Percentiles rank a stretch among this genome's conserved stretches.
These are phyloP conservation scores for Ctena decussata DNA, from an alignment of 2,888 invertebrate genomes.

Conservation along the genomic window DNA sequence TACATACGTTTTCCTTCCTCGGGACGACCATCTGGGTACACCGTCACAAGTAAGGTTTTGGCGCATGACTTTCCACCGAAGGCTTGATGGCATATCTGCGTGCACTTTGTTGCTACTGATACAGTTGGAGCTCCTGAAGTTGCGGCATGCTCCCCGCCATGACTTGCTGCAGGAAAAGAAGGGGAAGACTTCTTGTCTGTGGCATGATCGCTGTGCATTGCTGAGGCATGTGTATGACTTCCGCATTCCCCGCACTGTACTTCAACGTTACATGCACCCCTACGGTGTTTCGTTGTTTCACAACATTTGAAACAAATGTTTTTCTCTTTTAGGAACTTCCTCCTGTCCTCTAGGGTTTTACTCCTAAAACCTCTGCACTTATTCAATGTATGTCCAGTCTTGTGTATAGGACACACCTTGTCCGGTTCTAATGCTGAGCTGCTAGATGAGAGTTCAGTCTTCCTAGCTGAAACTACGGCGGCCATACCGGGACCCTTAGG, in stretches of 20 bases:
- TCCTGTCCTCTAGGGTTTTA: conserved; percentile 24
- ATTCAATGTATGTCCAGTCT: conserved; percentile 20
- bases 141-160: conserved; percentile 14
- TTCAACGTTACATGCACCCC: not conserved
- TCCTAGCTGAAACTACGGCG: not conserved
- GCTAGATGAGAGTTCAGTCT: not conserved
- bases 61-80: conserved; percentile 42
- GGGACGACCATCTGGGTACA: conserved; percentile 16
- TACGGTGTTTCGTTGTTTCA: conserved; percentile 2
- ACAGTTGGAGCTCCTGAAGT: not conserved
- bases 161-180: not conserved
- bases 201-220: conserved; percentile 1
- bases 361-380: conserved; percentile 25
- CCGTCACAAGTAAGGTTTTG: conserved; percentile 36
- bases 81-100: conserved; percentile 30
- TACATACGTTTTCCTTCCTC: conserved; percentile 11
- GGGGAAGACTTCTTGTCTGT: not conserved
- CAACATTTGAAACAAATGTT: conserved; percentile 35
- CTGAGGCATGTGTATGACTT: conserved; percentile 21
- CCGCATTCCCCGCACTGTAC: conserved; percentile 10
- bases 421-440: not conserved
- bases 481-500: not conserved
- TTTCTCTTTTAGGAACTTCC: not conserved
- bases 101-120: conserved; percentile 23
- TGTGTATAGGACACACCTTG: conserved; percentile 8